Base-by-base conservation (phyloP, 2,113 vertebrate species). In the Cololabis saira region DNA sequence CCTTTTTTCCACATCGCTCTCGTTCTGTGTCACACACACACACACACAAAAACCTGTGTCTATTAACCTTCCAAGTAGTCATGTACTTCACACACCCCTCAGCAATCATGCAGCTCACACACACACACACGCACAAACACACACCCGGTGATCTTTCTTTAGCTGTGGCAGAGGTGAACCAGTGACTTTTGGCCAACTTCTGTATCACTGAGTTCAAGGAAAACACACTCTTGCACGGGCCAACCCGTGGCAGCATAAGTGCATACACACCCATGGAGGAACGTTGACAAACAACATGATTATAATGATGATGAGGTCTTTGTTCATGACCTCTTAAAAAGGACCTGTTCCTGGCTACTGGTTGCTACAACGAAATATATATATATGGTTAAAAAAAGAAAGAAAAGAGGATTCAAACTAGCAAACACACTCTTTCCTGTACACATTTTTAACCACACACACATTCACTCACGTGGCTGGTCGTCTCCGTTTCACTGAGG, bases 251-350 rank as follows among this genome's bases (percentile, higher is more conserved):
- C 71, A 73, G 41, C 37, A 37, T 78, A 82, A 80, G 63, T 78
- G 59, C 76, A 82, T 42, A 80, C 79, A 87, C 79, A 69, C 79
- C 72, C 76, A 67, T 33, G 41, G 15, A 78, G 60, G 66, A 74
- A 72, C 42, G 45, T 2, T 61, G 74, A 81, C 80, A 71, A 82
- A 79, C 73, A 85, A 67, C 74, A 71, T 80, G 71, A 85, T 82
- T 82, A 81, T 81, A 62, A 84, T 60, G 71, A 78, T 71, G 68
- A 73, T 57, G 68, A 81, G 58, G 76, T 78, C 62, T 78, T 81
- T 81, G 73, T 78, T 80, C 59, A 1, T 87, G 82, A 27, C 24
- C 24, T 27, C 24, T n/a, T 2, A 27, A 27, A 83, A 83, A 78
- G 55, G 74, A 84, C 80, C 74, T 63, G 59, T 33, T 68, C 40